Percentiles rank a stretch among this genome's conserved stretches.
Evolutionary conservation across 1,140 invertebrate species (phyloP).

Genomic region (Bombus sylvicola): DNA sequence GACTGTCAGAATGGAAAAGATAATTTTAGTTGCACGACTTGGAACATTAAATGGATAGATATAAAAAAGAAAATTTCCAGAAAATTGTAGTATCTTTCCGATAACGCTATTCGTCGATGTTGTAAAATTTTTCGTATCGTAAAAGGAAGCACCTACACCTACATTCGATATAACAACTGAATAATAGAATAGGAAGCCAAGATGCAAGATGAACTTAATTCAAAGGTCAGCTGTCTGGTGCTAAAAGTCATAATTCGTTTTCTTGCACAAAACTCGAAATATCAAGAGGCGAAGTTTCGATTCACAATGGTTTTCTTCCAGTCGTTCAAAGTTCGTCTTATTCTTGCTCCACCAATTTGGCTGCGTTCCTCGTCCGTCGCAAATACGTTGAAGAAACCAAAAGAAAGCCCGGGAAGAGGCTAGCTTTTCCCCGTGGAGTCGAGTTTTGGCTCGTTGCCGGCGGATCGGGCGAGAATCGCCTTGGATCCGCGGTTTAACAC

Average conservation of each 20-base stretch:
- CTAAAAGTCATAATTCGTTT: neutral
- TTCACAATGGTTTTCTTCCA: neutral
- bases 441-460: conserved; percentile 41
- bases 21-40: neutral
- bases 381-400: neutral
- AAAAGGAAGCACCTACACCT: neutral
- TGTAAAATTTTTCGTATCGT: neutral
- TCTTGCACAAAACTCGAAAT: neutral
- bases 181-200: neutral
- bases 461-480: conserved; percentile 40
- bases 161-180: neutral
- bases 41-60: too few relatives aligned
- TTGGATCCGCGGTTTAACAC: conserved; percentile 34
- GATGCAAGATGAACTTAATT: neutral
- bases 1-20: neutral
- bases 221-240: neutral
- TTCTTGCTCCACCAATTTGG: conserved; percentile 13
- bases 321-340: neutral
- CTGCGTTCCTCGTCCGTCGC: conserved; percentile 15
- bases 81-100: too few relatives aligned
- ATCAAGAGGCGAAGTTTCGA: neutral
- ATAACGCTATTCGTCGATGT: too few relatives aligned
- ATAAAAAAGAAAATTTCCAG: too few relatives aligned
- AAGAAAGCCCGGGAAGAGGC: conserved; percentile 1
- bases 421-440: neutral